Conservation (phyloP, 2,888 invertebrate species). For the Orchesellides sinensis region DNA sequence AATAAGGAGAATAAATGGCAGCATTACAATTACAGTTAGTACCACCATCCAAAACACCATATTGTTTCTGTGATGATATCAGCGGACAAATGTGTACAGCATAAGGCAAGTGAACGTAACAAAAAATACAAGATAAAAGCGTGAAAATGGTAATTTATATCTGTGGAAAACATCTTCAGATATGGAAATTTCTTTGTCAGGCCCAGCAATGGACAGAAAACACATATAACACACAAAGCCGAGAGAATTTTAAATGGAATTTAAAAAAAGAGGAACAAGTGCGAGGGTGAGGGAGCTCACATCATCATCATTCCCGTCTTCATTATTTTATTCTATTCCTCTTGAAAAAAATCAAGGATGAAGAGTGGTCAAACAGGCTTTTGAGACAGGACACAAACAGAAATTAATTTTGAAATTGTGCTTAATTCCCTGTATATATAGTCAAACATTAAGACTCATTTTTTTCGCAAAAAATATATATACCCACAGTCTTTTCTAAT, state of each 20-base stretch:
- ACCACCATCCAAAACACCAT: background rate
- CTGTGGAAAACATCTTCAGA: conserved; percentile 22
- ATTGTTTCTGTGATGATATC: background rate
- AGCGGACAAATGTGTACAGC: background rate
- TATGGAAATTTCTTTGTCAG: conserved; percentile 20
- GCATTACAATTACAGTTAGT: background rate
- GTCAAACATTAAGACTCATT: background rate
- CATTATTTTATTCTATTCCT: conserved; percentile 12
- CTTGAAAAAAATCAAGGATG: conserved; percentile 6
- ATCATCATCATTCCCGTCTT: conserved; percentile 14
- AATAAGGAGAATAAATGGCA: background rate
- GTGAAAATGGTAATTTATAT: conserved; percentile 29
- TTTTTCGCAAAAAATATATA: conserved; percentile 13
- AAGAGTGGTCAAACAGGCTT: conserved; percentile 60
- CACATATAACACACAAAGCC: background rate
- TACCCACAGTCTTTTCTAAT: background rate
- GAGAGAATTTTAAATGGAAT: conserved; percentile 5
- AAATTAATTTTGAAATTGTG: conserved; percentile 58
- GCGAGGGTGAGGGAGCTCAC: conserved; percentile 12
- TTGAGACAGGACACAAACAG: conserved; percentile 47
- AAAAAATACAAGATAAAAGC: conserved; percentile 15
- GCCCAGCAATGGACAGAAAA: too few species aligned
- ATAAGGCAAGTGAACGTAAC: conserved; percentile 14
- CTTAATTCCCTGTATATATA: conserved; percentile 28
- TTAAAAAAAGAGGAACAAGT: background rate